These are phyloP conservation scores for Astreopora myriophthalma DNA, from an alignment of 64 coral and sea anemone species.

Conservation along the genomic window DNA sequence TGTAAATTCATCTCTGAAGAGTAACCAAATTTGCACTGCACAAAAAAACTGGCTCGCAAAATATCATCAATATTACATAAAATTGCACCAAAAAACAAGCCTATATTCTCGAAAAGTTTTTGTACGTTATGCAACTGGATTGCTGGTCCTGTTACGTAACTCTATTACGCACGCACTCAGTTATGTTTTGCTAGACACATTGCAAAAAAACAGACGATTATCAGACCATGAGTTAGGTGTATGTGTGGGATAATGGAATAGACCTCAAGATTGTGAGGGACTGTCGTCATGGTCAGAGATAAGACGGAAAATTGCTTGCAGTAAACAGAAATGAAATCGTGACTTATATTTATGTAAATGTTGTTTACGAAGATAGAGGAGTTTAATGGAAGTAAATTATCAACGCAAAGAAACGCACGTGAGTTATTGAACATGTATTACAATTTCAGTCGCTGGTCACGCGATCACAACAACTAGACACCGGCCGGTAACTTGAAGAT, in stretches of 20 bases:
- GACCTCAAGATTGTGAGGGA: no score
- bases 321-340: neutral
- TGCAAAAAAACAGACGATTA: neutral
- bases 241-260: no score
- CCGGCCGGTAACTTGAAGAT: neutral
- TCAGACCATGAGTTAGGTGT: neutral
- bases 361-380: neutral
- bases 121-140: neutral
- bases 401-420: neutral
- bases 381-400: neutral
- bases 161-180: neutral
- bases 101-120: neutral
- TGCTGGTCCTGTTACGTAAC: neutral
- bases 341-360: neutral
- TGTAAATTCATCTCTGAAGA: neutral
- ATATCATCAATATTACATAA: neutral
- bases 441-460: neutral
- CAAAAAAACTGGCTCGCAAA: neutral
- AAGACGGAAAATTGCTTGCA: neutral
- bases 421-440: neutral
- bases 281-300: neutral
- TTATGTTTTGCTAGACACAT: neutral
- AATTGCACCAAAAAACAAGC: neutral
- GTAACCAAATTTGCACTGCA: neutral
- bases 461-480: neutral